Conservation (phyloP, 2,113 vertebrate genomes). For the Calidris pygmaea region DNA sequence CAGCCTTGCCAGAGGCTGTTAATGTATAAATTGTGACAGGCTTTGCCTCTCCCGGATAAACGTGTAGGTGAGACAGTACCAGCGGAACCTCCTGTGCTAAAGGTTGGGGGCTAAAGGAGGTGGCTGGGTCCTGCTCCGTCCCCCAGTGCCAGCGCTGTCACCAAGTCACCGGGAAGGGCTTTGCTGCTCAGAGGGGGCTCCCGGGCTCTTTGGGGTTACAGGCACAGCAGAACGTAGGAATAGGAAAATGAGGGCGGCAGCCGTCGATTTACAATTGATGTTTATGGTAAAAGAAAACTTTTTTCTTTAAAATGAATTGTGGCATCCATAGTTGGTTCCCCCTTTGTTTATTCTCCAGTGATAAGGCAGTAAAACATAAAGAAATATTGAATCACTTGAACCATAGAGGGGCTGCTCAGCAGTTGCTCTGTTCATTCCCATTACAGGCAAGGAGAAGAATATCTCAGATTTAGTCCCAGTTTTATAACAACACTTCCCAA, state of each 20-base stretch:
- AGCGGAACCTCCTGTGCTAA: background rate
- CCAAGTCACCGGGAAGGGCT: background rate
- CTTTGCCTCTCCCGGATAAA: background rate
- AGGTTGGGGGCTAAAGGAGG: background rate
- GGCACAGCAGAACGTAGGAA: background rate
- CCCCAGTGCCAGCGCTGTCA: fast-evolving
- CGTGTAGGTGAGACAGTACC: background rate
- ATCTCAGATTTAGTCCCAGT: slow-evolving; percentile 43
- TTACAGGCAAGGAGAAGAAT: slow-evolving; percentile 5
- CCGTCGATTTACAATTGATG: background rate
- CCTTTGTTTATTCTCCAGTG: background rate
- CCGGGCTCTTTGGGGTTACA: background rate
- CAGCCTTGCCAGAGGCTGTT: background rate
- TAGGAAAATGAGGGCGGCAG: background rate
- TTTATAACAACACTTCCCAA: slow-evolving; percentile 46
- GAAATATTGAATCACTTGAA: background rate
- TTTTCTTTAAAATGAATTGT: background rate
- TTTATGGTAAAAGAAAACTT: background rate
- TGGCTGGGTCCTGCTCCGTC: background rate
- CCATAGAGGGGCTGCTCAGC: background rate
- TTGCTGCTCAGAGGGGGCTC: background rate
- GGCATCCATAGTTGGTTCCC: background rate
- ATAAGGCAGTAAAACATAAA: background rate
- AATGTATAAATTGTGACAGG: background rate
- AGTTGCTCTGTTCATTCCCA: background rate